Evolutionary conservation across 2,888 invertebrate species (phyloP).

Genomic region (Hecatera dysodea): DNA sequence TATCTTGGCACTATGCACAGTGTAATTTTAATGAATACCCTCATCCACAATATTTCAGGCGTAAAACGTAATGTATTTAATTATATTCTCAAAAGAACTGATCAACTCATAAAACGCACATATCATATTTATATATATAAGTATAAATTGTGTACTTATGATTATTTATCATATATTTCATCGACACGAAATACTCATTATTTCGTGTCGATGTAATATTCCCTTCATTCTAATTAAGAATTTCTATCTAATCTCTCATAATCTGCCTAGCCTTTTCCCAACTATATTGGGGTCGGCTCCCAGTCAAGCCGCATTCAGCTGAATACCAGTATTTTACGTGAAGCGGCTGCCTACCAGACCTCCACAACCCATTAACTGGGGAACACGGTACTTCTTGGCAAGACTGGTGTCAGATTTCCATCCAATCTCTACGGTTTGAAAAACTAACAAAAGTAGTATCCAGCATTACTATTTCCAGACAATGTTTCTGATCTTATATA

Average conservation of each 20-base stretch:
- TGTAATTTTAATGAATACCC: not conserved
- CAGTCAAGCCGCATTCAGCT: too few relatives aligned
- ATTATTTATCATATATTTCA: not conserved
- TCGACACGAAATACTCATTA: not conserved
- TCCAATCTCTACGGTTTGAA: slow-evolving; percentile 11
- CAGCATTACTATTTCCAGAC: slow-evolving; percentile 19
- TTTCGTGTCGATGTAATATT: too few relatives aligned
- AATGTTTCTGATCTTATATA: slow-evolving; percentile 39
- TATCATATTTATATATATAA: not conserved
- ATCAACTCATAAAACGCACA: not conserved
- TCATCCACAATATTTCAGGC: not conserved
- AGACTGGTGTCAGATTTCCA: too few relatives aligned
- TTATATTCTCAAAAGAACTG: not conserved
- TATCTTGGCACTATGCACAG: too few relatives aligned
- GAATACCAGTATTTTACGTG: too few relatives aligned
- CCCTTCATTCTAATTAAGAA: slow-evolving; percentile 10
- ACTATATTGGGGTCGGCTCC: too few relatives aligned
- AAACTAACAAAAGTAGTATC: slow-evolving; percentile 15
- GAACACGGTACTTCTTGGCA: too few relatives aligned
- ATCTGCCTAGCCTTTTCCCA: too few relatives aligned
- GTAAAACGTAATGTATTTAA: not conserved
- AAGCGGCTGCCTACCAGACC: too few relatives aligned
- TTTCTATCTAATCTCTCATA: too few relatives aligned
- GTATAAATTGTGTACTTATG: not conserved
- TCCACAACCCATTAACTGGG: too few relatives aligned